A percentile compares a stretch with the other conserved stretches of the same genome.
phyloP scores from a whole-genome alignment of 2,888 invertebrate genomes.

The Scaptomyza parva region DNA sequence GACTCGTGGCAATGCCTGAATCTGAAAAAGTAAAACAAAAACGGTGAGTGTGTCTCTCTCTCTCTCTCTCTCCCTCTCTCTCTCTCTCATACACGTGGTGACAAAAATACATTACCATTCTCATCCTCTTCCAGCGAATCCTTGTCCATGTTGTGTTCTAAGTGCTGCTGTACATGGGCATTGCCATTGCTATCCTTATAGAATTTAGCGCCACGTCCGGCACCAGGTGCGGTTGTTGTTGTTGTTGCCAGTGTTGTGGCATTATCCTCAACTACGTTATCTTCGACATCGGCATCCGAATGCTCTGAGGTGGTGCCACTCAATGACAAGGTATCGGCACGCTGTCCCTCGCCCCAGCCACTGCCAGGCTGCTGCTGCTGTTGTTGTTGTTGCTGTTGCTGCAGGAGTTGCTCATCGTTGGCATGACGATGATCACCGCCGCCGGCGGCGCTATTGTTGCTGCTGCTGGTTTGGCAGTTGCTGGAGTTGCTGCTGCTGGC shows the following conservation, averaged over 20 bases:
- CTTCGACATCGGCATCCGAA: conserved; percentile 93
- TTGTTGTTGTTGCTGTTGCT: not conserved
- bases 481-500: not conserved
- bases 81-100: not conserved
- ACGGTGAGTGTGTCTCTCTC: not conserved
- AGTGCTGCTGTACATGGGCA: conserved; percentile 85
- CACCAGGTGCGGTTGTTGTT: conserved; percentile 21
- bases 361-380: conserved; percentile 25
- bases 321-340: conserved; percentile 48
- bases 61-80: too few species aligned
- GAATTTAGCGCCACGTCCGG: conserved; percentile 37
- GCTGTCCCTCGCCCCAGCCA: conserved; percentile 46
- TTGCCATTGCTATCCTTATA: conserved; percentile 83
- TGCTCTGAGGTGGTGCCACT: conserved; percentile 86
- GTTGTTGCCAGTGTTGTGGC: conserved; percentile 53
- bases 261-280: conserved; percentile 88
- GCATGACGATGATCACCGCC: conserved; percentile 16
- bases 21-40: conserved; percentile 59
- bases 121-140: conserved; percentile 86
- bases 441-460: conserved; percentile 9
- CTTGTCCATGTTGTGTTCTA: conserved; percentile 86
- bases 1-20: conserved; percentile 84
- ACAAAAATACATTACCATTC: conserved; percentile 82
- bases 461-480: not conserved
- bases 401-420: conserved; percentile 1